phyloP scores from a whole-genome alignment of 2,888 invertebrate genomes.

The Drosophila stalkeri region DNA sequence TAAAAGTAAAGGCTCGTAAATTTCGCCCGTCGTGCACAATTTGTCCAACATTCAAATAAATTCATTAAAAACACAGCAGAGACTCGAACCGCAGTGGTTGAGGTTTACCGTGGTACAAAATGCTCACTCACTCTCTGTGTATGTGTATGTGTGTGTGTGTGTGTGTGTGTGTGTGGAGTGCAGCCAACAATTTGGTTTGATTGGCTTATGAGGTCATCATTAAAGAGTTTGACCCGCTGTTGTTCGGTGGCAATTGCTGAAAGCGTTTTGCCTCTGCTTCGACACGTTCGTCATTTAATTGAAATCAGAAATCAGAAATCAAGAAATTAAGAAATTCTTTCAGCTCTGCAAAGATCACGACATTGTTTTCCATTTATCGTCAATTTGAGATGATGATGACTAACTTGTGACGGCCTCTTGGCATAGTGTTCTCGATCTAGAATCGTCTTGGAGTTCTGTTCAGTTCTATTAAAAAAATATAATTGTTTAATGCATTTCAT shows the following conservation, averaged over 20 bases:
- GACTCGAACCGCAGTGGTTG: constrained; percentile 48
- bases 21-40: constrained; percentile 79
- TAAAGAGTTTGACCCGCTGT: constrained; percentile 54
- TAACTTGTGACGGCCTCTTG: constrained; percentile 7
- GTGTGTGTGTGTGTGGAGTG: constrained; percentile 12
- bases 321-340: constrained; percentile 56
- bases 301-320: constrained; percentile 60
- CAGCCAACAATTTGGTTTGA: constrained; percentile 52
- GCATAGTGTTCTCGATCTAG: not conserved
- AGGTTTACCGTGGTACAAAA: constrained; percentile 52
- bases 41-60: constrained; percentile 81
- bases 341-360: constrained; percentile 32
- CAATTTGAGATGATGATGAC: constrained; percentile 32
- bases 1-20: constrained; percentile 68
- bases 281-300: constrained; percentile 70
- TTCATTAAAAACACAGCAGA: constrained; percentile 72
- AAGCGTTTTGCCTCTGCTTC: constrained; percentile 58
- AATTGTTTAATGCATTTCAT: not conserved
- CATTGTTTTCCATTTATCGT: constrained; percentile 33
- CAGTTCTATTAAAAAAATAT: not conserved
- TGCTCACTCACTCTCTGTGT: constrained; percentile 9
- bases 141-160: not conserved
- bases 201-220: constrained; percentile 58
- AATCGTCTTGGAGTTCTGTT: not conserved
- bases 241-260: constrained; percentile 32